phyloP scores from a whole-genome alignment of 2,888 invertebrate species.

The Deilephila elpenor region DNA sequence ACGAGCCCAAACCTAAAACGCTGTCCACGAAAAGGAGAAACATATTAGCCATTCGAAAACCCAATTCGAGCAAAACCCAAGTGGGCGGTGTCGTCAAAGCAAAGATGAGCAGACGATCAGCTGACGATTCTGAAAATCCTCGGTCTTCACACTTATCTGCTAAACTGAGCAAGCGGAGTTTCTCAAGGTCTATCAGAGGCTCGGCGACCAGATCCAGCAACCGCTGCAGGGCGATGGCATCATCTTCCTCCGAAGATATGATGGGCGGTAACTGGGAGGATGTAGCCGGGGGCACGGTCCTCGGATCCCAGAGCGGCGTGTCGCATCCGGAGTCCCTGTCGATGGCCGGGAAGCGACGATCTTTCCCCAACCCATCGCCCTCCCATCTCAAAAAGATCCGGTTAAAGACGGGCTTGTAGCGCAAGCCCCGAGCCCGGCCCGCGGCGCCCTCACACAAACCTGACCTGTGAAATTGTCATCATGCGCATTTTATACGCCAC shows the following conservation, averaged over 20 bases:
- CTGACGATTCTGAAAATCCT: constrained; percentile 66
- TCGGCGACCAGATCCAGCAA: constrained; percentile 35
- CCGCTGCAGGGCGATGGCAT: constrained; percentile 60
- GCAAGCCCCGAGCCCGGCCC: constrained; percentile 59
- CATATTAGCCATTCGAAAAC: constrained; percentile 74
- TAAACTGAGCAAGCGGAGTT: constrained; percentile 68
- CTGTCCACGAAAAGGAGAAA: constrained; percentile 69
- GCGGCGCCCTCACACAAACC: constrained; percentile 10
- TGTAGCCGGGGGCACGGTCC: constrained; percentile 59
- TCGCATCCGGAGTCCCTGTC: constrained; percentile 39
- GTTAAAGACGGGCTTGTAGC: constrained; percentile 74
- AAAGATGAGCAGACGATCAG: constrained; percentile 63
- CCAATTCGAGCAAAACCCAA: constrained; percentile 71
- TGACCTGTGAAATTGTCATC: constrained; percentile 2
- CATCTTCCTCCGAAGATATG: constrained; percentile 69
- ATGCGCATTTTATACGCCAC: background rate
- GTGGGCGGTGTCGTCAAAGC: constrained; percentile 61
- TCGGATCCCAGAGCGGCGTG: constrained; percentile 40
- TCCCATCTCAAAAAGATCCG: constrained; percentile 76
- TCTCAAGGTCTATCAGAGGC: constrained; percentile 55
- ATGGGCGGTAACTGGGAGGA: constrained; percentile 63
- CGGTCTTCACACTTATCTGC: constrained; percentile 56
- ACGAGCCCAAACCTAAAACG: constrained; percentile 73
- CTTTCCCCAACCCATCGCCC: constrained; percentile 63
- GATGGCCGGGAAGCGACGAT: constrained; percentile 59